These are phyloP conservation scores for Phrynocephalus guinanensis DNA, from an alignment of 2,797 vertebrate genomes.

Conservation along the genomic window DNA sequence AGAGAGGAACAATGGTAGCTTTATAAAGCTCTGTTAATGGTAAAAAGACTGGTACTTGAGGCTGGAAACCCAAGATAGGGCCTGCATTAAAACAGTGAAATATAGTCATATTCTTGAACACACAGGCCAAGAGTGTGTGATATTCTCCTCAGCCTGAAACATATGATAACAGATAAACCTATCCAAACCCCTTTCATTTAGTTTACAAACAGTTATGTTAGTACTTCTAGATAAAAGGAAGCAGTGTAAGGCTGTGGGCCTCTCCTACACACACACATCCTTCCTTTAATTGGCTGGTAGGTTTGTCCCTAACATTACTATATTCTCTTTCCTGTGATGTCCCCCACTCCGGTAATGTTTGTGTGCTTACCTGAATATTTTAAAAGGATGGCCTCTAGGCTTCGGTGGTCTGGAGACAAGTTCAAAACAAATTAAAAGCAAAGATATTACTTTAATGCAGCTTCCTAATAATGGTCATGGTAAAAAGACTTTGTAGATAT, in stretches of 20 bases:
- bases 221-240: background rate
- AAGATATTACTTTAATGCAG: background rate
- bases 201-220: background rate
- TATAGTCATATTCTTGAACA: too few species aligned
- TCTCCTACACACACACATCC: too few species aligned
- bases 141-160: background rate
- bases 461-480: too few species aligned
- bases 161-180: background rate
- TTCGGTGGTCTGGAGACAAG: background rate
- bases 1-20: background rate
- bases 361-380: background rate
- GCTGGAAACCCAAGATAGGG: too few species aligned
- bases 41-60: background rate
- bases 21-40: background rate
- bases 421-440: background rate
- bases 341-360: too few species aligned
- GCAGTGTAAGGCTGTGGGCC: too few species aligned
- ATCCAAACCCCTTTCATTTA: background rate
- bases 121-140: too few species aligned
- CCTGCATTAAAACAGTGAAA: too few species aligned
- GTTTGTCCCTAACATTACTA: background rate
- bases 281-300: background rate
- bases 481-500: too few species aligned
- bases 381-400: background rate
- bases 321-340: background rate